Percentiles rank a stretch among this genome's conserved stretches.
These are phyloP conservation scores for Lepilemur septentrionalis DNA, from an alignment of 2,797 vertebrate genomes.

Conservation along the genomic window DNA sequence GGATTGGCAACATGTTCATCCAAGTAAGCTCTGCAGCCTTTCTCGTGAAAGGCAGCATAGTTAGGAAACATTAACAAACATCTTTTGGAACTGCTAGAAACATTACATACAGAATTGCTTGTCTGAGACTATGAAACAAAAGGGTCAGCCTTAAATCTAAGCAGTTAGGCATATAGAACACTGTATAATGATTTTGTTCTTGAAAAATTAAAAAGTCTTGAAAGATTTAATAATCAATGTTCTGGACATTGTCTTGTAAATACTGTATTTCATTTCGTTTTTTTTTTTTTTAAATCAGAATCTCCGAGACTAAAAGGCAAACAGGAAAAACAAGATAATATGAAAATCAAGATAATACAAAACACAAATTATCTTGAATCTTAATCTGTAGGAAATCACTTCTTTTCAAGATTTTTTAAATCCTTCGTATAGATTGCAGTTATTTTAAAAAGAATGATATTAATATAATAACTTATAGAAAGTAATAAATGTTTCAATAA, in stretches of 20 bases:
- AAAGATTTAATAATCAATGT: background rate
- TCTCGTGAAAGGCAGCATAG: background rate
- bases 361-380: background rate
- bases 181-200: background rate
- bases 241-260: background rate
- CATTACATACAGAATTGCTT: background rate
- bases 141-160: background rate
- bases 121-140: background rate
- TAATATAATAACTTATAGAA: background rate
- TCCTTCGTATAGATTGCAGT: background rate
- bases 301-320: background rate
- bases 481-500: background rate
- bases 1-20: background rate
- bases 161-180: background rate
- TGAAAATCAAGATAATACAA: slow-evolving; percentile 3
- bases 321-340: background rate
- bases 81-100: background rate
- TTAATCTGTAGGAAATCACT: background rate
- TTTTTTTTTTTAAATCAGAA: background rate
- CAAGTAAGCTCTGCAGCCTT: background rate
- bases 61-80: background rate
- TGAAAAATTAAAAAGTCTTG: background rate
- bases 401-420: background rate
- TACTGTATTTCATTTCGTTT: background rate
- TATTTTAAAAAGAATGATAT: slow-evolving; percentile 9